Evolutionary conservation across 1,140 invertebrate species (phyloP).

Genomic region (Drosophila ogumai): DNA sequence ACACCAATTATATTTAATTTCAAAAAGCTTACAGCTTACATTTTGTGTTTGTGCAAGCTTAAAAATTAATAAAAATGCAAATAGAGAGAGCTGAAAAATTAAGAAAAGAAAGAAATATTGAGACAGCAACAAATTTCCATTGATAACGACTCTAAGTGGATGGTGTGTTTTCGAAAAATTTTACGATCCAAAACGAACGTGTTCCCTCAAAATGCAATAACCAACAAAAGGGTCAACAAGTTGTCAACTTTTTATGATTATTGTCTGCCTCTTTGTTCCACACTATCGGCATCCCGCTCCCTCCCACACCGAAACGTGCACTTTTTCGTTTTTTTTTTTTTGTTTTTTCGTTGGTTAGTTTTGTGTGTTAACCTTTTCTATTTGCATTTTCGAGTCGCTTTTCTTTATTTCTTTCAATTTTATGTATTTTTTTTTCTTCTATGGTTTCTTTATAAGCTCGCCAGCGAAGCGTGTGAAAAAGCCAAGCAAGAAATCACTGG

Average conservation of each 20-base stretch:
- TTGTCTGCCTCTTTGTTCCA: conserved; percentile 12
- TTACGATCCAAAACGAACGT: conserved; percentile 46
- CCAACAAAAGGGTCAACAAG: conserved; percentile 54
- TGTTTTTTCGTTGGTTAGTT: conserved; percentile 14
- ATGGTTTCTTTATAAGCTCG: conserved; percentile 26
- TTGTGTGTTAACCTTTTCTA: conserved; percentile 33
- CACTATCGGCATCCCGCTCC: neutral
- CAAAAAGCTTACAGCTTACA: neutral
- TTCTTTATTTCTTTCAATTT: conserved; percentile 40
- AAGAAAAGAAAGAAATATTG: neutral
- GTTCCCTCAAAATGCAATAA: conserved; percentile 36
- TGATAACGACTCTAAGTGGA: conserved; percentile 20
- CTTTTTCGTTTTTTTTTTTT: conserved; percentile 16
- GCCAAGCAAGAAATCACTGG: conserved; percentile 27
- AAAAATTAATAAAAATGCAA: neutral
- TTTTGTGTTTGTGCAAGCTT: neutral
- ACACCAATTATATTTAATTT: too few relatives aligned
- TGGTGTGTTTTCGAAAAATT: conserved; percentile 25
- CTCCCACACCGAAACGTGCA: conserved; percentile 10
- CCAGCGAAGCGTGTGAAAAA: conserved; percentile 42
- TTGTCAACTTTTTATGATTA: conserved; percentile 53
- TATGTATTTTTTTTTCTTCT: conserved; percentile 5
- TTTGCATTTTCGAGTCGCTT: conserved; percentile 34
- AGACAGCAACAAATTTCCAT: conserved; percentile 15
- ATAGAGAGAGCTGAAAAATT: conserved; percentile 7